Evolutionary conservation across 2,888 invertebrate species (phyloP).

Genomic region (Nineta flava): DNA sequence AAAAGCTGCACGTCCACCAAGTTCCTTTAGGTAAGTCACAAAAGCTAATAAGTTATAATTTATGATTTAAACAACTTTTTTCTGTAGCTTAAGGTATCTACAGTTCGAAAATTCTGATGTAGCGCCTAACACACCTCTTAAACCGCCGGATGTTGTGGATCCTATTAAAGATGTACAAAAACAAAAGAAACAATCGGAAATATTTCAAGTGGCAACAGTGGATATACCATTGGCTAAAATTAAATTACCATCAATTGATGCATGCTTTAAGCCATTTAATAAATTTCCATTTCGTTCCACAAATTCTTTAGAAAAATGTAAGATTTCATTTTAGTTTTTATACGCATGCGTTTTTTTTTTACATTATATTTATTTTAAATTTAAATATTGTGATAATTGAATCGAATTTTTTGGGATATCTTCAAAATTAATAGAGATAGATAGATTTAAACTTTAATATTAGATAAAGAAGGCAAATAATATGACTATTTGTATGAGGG

Average conservation of each 20-base stretch:
- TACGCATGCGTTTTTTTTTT: too few species aligned
- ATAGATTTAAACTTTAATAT: too few species aligned
- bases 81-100: slow-evolving; percentile 44
- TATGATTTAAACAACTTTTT: slow-evolving; percentile 4
- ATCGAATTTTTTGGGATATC: too few species aligned
- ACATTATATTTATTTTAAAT: neutral
- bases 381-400: neutral
- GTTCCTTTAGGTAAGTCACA: slow-evolving; percentile 50
- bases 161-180: slow-evolving; percentile 22
- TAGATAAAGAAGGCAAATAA: too few species aligned
- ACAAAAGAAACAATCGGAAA: slow-evolving; percentile 24
- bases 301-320: slow-evolving; percentile 27
- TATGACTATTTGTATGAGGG: too few species aligned
- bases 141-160: slow-evolving; percentile 23
- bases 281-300: slow-evolving; percentile 28
- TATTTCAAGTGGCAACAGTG: neutral
- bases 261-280: slow-evolving; percentile 32
- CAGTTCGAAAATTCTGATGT: slow-evolving; percentile 32
- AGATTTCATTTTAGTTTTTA: slow-evolving; percentile 12
- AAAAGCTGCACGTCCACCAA: slow-evolving; percentile 44
- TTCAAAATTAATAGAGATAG: too few species aligned
- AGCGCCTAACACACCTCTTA: neutral
- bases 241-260: slow-evolving; percentile 37
- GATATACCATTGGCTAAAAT: slow-evolving; percentile 25
- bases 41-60: neutral